Percentiles rank a stretch among this genome's conserved stretches.
phyloP scores from a whole-genome alignment of 2,113 vertebrate species.

The Macquaria ambigua region DNA sequence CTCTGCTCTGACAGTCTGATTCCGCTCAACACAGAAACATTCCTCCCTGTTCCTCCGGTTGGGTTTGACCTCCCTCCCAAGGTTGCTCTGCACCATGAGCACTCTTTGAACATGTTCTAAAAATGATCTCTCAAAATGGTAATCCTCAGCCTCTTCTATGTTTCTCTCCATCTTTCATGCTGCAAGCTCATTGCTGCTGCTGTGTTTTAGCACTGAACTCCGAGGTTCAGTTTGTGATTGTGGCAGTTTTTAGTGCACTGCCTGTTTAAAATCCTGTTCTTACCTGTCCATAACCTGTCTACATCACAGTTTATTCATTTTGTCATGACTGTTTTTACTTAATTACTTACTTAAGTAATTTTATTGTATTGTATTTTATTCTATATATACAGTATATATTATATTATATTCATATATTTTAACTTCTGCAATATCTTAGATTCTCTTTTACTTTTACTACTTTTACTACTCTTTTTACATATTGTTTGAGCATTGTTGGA shows the following conservation, averaged over 20 bases:
- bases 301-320: too few species aligned
- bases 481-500: too few species aligned
- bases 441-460: too few species aligned
- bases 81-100: slow-evolving; percentile 6
- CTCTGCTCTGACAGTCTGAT: slow-evolving; percentile 6
- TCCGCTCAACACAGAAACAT: background rate
- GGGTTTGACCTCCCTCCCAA: slow-evolving; percentile 4
- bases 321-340: too few species aligned
- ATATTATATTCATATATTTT: too few species aligned
- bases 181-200: background rate
- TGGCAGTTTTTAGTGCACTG: background rate
- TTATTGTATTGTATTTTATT: too few species aligned
- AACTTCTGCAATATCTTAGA: too few species aligned
- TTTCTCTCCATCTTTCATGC: background rate
- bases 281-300: too few species aligned
- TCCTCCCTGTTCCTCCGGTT: slow-evolving; percentile 3
- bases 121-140: background rate
- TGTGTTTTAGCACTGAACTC: background rate
- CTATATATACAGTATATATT: too few species aligned
- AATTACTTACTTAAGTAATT: too few species aligned
- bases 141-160: background rate
- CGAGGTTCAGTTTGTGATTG: background rate
- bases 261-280: too few species aligned
- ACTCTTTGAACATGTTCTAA: background rate
- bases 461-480: too few species aligned